Evolutionary conservation across 1,140 invertebrate species (phyloP), one percentile per base, ranked within the genome.

Genomic region (Macrobrachium rosenbergii): DNA sequence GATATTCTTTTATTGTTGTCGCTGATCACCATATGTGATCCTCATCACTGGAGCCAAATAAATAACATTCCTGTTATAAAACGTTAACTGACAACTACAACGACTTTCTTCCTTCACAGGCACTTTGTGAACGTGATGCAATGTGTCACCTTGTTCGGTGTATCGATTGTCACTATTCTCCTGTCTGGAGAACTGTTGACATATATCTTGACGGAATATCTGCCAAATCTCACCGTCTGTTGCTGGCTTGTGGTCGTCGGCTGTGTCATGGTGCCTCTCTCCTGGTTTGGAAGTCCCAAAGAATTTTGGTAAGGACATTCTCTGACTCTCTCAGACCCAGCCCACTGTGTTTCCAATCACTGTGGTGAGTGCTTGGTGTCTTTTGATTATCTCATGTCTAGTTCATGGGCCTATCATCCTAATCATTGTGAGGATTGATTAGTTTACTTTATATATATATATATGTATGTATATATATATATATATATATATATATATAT

Each of bases 231-330:
- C 14, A 80, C 92, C 28, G 93, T 94, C 88, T 96, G 95, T 90
- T 91, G 92, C 45, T 95, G 95, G 93, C 93, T 95, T 88, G 90
- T 95, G 3, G 92, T 95, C 3, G 93, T 96, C n/a, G 94, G 94
- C 0, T 91, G 92, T 3, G 90, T 93, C 0, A 92, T 96, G 78
- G 93, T 93, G 11, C 95, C 95, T 0, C 90, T 94, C 0, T 94
- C 94, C 90, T 95, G 95, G 92, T 92, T 95, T 3, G 95, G 95
- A 64, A 94, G 94, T 10, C 95, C 95, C 2, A 95, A 94, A 90
- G 94, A 95, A 90, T 95, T 95, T 91, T 94, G 94, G 95, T 95
- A 92, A 92, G 92, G 0, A 21, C 2, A 45, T 52, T 78, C 76
- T 78, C 37, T 78, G 5, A 43, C 43, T 78, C 76, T 78, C 76